Base-by-base conservation (phyloP, 2,888 invertebrate species). In the Chaetogeoica ovagalla region DNA sequence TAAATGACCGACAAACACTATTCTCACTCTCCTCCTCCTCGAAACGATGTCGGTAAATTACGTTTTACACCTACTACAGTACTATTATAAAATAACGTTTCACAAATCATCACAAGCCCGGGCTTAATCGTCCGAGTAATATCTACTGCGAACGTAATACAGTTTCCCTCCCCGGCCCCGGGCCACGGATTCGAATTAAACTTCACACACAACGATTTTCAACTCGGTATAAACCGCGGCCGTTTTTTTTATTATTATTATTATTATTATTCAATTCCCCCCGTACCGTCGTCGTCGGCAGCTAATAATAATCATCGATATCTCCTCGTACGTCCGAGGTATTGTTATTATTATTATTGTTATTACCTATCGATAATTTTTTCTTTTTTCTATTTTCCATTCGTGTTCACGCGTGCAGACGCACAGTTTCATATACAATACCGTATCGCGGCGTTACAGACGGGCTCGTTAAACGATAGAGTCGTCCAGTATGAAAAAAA, bases 21-120 rank as follows among this genome's bases (percentile, higher is more conserved):
- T 13, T 48, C 48, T 48, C 48, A 13, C 48, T 43, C 43, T 43
- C 43, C 39, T 65, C 39, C n/a, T 39, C 7, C 60, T 72, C n/a
- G 30, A 68, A 68, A 68, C 30, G 11, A 68, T n/a, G 68, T 1
- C 30, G 6, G n/a, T 76, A 59, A 68, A 75, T 68, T 68, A 68
- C 59, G 48, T 68, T 76, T 68, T 76, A 76, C 66, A 68, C 43
- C 48, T 37, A n/a, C 8, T 0, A 6, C 30, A 9, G 13, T 7
- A 17, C 2, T 30, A 13, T 21, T 30, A 43, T 66, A 66, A 57
- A 57, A 66, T 66, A 57, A 43, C 37, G 57, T 75, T 75, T 57
- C 39, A 48, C 66, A 30, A 30, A 68, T 48, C 43, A 39, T 66
- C 75, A 23, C 66, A 0, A 23, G 74, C 55, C 21, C 39, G 11